Evolutionary conservation across 2,888 invertebrate genomes (phyloP).

Genomic region (Clivina fossor): DNA sequence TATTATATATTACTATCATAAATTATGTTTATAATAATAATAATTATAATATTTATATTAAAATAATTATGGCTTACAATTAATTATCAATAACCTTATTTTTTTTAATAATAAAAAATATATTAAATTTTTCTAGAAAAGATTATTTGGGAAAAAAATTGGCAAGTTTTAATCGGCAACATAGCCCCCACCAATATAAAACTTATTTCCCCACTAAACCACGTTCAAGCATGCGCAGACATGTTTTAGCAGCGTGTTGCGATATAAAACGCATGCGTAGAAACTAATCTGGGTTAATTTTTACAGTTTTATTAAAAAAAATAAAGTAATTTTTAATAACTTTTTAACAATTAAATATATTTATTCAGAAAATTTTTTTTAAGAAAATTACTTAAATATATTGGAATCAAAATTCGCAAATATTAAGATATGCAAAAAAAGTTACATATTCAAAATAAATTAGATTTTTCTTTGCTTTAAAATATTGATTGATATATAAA

Average conservation of each 20-base stretch:
- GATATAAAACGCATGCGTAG: conserved; percentile 24
- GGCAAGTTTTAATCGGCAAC: conserved; percentile 29
- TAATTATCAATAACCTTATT: too few relatives aligned
- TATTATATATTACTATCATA: too few relatives aligned
- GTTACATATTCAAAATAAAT: conserved; percentile 28
- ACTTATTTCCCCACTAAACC: conserved; percentile 5
- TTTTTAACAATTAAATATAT: neutral
- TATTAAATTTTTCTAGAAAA: too few relatives aligned
- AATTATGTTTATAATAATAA: too few relatives aligned
- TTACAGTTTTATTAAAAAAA: conserved; percentile 8
- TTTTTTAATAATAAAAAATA: too few relatives aligned
- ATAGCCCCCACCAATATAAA: conserved; percentile 20
- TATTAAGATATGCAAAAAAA: too few relatives aligned
- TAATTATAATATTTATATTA: too few relatives aligned
- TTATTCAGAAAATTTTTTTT: neutral
- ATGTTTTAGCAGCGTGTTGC: conserved; percentile 21
- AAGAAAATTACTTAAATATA: neutral
- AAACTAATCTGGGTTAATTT: conserved; percentile 21
- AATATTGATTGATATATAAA: conserved; percentile 30
- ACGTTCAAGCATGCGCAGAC: conserved; percentile 23
- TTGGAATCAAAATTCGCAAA: neutral
- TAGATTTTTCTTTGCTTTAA: conserved; percentile 28
- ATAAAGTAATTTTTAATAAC: too few relatives aligned
- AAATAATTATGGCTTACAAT: too few relatives aligned
- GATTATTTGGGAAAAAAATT: too few relatives aligned